Conservation (phyloP, 2,888 invertebrate genomes). For the Rhaphigaster nebulosa region DNA sequence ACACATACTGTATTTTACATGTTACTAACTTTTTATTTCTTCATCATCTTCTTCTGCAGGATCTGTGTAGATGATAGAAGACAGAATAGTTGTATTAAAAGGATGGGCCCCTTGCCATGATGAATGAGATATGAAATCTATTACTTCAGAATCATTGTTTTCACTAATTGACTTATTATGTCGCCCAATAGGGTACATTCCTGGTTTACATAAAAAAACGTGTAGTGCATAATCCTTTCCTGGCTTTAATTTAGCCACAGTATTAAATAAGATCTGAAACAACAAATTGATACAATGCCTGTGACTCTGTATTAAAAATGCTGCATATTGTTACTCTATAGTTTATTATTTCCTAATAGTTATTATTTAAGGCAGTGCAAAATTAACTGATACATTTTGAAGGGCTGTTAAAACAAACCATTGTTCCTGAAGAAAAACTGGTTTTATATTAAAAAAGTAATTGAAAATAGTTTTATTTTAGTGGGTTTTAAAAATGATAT, state of each 20-base stretch:
- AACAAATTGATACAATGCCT: not conserved
- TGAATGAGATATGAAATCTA: constrained; percentile 63
- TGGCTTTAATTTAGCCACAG: constrained; percentile 58
- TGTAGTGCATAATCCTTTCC: constrained; percentile 61
- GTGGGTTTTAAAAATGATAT: no score
- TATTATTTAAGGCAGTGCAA: no score
- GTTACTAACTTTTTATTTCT: not conserved
- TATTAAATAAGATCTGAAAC: constrained; percentile 51
- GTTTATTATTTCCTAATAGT: no score
- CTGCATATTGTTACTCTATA: no score
- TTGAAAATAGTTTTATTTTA: no score
- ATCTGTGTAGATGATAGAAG: constrained; percentile 61
- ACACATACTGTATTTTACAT: not conserved
- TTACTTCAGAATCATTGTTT: constrained; percentile 52
- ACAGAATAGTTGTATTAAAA: constrained; percentile 62
- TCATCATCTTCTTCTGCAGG: constrained; percentile 47
- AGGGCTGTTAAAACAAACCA: no score
- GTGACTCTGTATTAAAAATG: not conserved
- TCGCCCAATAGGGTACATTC: constrained; percentile 62
- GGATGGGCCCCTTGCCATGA: constrained; percentile 64
- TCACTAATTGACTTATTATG: constrained; percentile 51
- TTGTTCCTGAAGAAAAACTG: no score
- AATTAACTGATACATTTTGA: no score
- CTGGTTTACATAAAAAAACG: constrained; percentile 62
- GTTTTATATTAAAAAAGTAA: no score